These are phyloP conservation scores for Epistrophe eligans DNA, from an alignment of 2,888 invertebrate species.

Conservation along the genomic window DNA sequence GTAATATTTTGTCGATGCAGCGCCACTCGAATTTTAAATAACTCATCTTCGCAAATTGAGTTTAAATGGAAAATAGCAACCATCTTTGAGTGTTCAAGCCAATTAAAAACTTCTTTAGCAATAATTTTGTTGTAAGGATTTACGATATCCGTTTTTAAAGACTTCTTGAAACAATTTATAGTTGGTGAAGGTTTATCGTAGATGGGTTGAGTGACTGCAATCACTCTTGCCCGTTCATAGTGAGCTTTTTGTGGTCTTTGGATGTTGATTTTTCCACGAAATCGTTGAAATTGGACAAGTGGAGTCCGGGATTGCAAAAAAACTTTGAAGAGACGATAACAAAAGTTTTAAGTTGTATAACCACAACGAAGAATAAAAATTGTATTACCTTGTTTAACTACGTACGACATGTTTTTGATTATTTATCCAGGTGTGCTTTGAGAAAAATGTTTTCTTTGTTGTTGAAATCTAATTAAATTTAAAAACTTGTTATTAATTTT, in stretches of 20 bases:
- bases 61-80: slow-evolving; percentile 90
- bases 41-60: slow-evolving; percentile 87
- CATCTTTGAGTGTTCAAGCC: slow-evolving; percentile 89
- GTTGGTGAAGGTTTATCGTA: slow-evolving; percentile 85
- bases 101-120: slow-evolving; percentile 88
- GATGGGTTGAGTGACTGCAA: slow-evolving; percentile 88
- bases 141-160: slow-evolving; percentile 83
- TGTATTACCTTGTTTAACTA: slow-evolving; percentile 67
- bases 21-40: slow-evolving; percentile 87
- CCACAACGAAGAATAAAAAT: not conserved
- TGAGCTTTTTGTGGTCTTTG: slow-evolving; percentile 89
- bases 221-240: slow-evolving; percentile 87
- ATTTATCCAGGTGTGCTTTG: slow-evolving; percentile 2
- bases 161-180: slow-evolving; percentile 85
- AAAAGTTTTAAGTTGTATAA: slow-evolving; percentile 56
- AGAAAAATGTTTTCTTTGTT: not conserved
- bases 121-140: slow-evolving; percentile 90
- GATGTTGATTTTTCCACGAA: slow-evolving; percentile 91
- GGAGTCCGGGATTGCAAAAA: slow-evolving; percentile 84
- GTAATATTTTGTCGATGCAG: slow-evolving; percentile 89
- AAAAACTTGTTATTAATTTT: slow-evolving; percentile 15
- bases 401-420: slow-evolving; percentile 48
- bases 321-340: slow-evolving; percentile 79
- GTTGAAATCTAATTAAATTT: not conserved
- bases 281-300: slow-evolving; percentile 87